Evolutionary conservation across 30 jellyfish, hydroid and myxozoan species (phyloP).

Genomic region (Pelagia noctiluca): DNA sequence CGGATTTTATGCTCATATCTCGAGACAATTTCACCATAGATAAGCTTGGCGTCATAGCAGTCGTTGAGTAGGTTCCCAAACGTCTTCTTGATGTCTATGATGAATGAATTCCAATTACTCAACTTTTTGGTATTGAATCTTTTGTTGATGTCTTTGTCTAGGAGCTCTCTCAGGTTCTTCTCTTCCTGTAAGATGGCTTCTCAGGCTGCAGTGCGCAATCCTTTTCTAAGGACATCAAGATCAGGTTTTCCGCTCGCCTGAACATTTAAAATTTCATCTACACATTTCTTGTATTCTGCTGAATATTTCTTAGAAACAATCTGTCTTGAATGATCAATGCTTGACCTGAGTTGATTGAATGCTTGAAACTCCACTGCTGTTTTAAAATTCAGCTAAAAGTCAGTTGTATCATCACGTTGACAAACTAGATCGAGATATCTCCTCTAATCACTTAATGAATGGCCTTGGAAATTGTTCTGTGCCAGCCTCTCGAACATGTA

Average conservation of each 20-base stretch:
- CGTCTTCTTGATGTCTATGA: no score
- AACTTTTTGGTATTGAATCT: background rate
- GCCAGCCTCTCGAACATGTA: constrained; percentile 1
- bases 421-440: background rate
- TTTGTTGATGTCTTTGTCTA: background rate
- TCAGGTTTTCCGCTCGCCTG: background rate
- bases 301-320: no score
- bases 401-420: no score
- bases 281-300: background rate
- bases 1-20: no score
- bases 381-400: no score
- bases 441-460: background rate
- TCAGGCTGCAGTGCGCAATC: background rate
- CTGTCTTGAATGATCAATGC: background rate
- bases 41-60: background rate
- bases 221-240: no score
- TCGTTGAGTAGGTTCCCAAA: background rate
- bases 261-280: background rate
- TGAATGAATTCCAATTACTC: no score
- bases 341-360: background rate
- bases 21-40: no score
- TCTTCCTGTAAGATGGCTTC: background rate
- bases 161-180: no score
- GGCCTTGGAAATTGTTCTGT: constrained; percentile 2
- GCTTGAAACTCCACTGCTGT: no score